These are phyloP conservation scores for Bibio marci DNA, from an alignment of 2,888 invertebrate genomes.

Conservation along the genomic window DNA sequence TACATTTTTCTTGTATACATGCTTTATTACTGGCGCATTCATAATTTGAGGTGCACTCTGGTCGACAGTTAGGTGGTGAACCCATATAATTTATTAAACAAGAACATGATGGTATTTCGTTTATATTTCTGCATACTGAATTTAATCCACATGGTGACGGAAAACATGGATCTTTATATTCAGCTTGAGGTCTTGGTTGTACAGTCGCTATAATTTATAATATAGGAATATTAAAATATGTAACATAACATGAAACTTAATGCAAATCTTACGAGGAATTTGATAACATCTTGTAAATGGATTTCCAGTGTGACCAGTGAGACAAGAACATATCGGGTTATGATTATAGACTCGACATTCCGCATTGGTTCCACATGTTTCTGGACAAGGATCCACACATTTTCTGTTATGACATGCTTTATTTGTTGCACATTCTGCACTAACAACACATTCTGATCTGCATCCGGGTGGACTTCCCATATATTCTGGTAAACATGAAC, in stretches of 20 bases:
- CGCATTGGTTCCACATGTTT: slow-evolving; percentile 55
- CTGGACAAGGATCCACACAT: slow-evolving; percentile 55
- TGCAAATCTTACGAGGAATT: slow-evolving; percentile 27
- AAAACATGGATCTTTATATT: slow-evolving; percentile 36
- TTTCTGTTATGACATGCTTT: slow-evolving; percentile 50
- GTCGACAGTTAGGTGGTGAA: slow-evolving; percentile 50
- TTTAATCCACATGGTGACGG: slow-evolving; percentile 53
- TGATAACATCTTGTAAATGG: slow-evolving; percentile 39
- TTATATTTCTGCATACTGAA: slow-evolving; percentile 39
- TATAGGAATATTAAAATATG: too few relatives aligned
- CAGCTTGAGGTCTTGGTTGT: slow-evolving; percentile 6
- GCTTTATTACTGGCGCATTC: slow-evolving; percentile 54
- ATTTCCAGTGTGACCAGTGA: slow-evolving; percentile 36
- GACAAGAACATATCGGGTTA: slow-evolving; percentile 44
- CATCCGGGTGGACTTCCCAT: slow-evolving; percentile 50
- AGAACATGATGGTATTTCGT: slow-evolving; percentile 42
- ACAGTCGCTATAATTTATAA: slow-evolving; percentile 5
- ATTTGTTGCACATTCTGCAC: slow-evolving; percentile 49
- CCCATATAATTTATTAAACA: slow-evolving; percentile 47
- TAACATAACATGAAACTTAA: too few relatives aligned
- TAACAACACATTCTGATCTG: slow-evolving; percentile 53
- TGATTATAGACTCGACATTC: slow-evolving; percentile 51
- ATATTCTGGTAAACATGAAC: slow-evolving; percentile 48
- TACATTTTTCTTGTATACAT: slow-evolving; percentile 53
- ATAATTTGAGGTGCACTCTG: slow-evolving; percentile 52